Base-by-base conservation (phyloP, 2,888 invertebrate species). In the Nebria brevicollis region DNA sequence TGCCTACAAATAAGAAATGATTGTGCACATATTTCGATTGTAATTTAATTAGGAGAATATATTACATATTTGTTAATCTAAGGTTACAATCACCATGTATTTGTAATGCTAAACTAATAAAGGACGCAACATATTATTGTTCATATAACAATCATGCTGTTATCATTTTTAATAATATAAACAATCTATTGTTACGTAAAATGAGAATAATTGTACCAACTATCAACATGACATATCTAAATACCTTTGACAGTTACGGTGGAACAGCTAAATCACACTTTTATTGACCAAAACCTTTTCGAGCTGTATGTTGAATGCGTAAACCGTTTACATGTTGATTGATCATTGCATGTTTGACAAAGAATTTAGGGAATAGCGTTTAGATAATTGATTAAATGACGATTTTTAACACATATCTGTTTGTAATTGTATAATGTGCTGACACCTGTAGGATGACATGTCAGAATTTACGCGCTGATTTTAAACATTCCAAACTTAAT, bases 371-470 rank as follows among this genome's bases (percentile, higher is more conserved):
- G 26, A 80, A 80, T 72, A 75, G 54, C 43, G 75, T 70, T 75
- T 80, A 80, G 80, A 80, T 80, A 80, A 80, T 80, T 80, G 80
- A 80, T 80, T 80, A 75, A 80, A 75, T 80, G 72, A 64, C 70
- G 72, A 80, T 72, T 80, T 79, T 80, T 80, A 80, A 70, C 80
- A 80, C 80, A 80, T 80, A 80, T 80, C 80, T 80, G 75, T 80
- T 80, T 80, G 80, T 80, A 80, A 79, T 80, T 75, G 80, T 80
- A 66, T 75, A 64, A 74, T 75, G 80, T 80, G 80, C 72, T 80
- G 80, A 80, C 80, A 80, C 80, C 80, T 80, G 80, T 80, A 80
- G 75, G 80, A 80, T 80, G 80, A 80, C 80, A 80, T 75, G 75
- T 80, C 80, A 80, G 65, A 75, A 80, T 80, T 80, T 75, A 34